phyloP scores from a whole-genome alignment of 2,113 vertebrate genomes.

The Spea multiplicata region DNA sequence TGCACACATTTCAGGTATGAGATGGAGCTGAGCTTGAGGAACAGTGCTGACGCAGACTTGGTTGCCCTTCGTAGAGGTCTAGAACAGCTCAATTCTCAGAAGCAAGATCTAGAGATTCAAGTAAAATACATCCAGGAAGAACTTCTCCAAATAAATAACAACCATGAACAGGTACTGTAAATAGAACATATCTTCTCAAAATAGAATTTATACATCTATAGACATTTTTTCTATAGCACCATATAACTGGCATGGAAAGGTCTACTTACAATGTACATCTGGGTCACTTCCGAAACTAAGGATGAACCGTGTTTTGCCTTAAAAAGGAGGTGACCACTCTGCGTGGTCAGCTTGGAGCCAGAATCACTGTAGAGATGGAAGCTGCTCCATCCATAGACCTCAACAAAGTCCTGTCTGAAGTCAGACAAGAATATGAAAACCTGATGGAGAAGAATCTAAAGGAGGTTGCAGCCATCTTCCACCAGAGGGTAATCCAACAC shows the following conservation, averaged over 20 bases:
- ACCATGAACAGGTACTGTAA: slow-evolving; percentile 75
- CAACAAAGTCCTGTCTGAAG: slow-evolving; percentile 55
- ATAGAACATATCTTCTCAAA: background rate
- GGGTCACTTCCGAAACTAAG: no score
- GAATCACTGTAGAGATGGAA: slow-evolving; percentile 72
- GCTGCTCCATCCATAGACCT: slow-evolving; percentile 62
- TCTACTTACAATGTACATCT: no score
- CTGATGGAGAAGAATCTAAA: slow-evolving; percentile 55
- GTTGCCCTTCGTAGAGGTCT: slow-evolving; percentile 63
- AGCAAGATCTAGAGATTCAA: slow-evolving; percentile 72
- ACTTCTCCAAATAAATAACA: slow-evolving; percentile 77
- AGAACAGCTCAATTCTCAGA: slow-evolving; percentile 63
- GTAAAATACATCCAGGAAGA: slow-evolving; percentile 79
- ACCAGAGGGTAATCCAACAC: slow-evolving; percentile 1
- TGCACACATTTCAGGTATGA: background rate
- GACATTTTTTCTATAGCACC: no score
- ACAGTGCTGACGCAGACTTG: background rate
- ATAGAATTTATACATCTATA: no score
- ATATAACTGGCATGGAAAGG: no score
- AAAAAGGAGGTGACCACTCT: slow-evolving; percentile 5
- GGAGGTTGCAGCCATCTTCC: slow-evolving; percentile 53
- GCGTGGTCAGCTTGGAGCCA: slow-evolving; percentile 50
- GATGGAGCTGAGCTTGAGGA: background rate
- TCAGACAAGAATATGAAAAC: slow-evolving; percentile 69
- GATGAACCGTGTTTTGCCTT: no score